phyloP scores from a whole-genome alignment of 2,888 invertebrate genomes.

The Buathra laborator region DNA sequence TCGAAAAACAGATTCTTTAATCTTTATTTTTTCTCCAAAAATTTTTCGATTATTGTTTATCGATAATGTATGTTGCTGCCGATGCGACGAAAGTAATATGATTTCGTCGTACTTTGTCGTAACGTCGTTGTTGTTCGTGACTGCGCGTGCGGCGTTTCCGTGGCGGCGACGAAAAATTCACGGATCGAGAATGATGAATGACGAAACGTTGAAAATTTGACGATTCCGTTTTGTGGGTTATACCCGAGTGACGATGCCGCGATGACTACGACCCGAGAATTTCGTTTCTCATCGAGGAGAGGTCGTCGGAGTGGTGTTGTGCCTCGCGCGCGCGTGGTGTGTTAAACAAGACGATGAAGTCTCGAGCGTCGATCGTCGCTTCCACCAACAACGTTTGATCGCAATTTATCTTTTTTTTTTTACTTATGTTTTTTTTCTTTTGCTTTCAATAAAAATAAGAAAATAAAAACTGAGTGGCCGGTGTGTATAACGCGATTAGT shows the following conservation, averaged over 20 bases:
- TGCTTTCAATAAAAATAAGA: conserved; percentile 6
- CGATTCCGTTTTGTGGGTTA: conserved; percentile 1
- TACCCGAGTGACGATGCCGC: conserved; percentile 12
- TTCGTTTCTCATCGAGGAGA: not conserved
- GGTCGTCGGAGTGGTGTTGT: conserved; percentile 4
- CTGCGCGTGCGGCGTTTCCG: not conserved
- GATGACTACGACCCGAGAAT: conserved; percentile 6
- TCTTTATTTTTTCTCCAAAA: not conserved
- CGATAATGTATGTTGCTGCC: not conserved
- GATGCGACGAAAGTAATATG: not conserved
- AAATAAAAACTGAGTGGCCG: conserved; percentile 25
- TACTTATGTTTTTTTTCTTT: not conserved
- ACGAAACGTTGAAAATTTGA: conserved; percentile 16
- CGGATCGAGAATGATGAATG: conserved; percentile 4
- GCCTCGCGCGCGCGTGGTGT: conserved; percentile 8
- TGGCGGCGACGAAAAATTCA: not conserved
- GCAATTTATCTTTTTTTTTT: not conserved
- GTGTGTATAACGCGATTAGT: not conserved
- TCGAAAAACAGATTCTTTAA: not conserved
- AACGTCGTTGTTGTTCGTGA: not conserved
- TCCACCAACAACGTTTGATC: not conserved
- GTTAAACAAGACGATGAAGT: conserved; percentile 8
- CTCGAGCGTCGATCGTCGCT: conserved; percentile 4
- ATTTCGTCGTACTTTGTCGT: not conserved
- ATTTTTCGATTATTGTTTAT: not conserved